Evolutionary conservation across 2,113 vertebrate species (phyloP), one percentile per base, ranked within the genome.

Genomic region (Lasiurus cinereus): DNA sequence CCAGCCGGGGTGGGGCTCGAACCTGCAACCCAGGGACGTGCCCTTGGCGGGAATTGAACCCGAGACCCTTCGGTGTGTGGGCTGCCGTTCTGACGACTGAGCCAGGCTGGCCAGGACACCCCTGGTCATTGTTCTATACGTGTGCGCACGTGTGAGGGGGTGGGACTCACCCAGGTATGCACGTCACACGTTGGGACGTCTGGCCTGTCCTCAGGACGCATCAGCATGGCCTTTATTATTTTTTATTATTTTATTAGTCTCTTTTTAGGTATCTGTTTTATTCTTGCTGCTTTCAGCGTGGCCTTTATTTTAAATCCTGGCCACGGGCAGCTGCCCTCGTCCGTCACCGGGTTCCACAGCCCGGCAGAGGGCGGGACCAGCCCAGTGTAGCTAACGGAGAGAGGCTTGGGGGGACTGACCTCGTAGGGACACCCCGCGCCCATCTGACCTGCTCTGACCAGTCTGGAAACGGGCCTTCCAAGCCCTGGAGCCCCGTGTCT

Each of bases 41-140:
- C 54, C 54, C 54, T 56, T n/a, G n/a, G n/a, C n/a, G n/a, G 56
- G 56, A 9, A 59, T 10, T 3, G 56, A 59, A 59, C 21, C 56
- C 8, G 56, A 59, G 21, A 59, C 56, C 22, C 19, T 21, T 56
- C 21, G 8, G 56, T 59, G 56, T 59, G 56, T 59, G 56, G 56
- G 21, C 56, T 22, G 56, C 56, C 21, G 21, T 19, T 59, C 56
- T 59, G 9, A 59, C 56, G 9, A 24, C 56, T 59, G 54, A 22
- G 54, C 54, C 19, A 56, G 8, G 21, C 21, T 56, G 54, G 54
- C 54, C 54, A 56, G 54, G 56, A 22, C 56, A 21, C 22, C 21
- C 21, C 39, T 6, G 14, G 2, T n/a, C 8, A 1, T 12, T 29
- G 21, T 10, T 36, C 22, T 2, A 27, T 4, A 3, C 24, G 5